These are phyloP conservation scores for Phyllostomus discolor DNA, from an alignment of 2,113 vertebrate species.

Conservation along the genomic window DNA sequence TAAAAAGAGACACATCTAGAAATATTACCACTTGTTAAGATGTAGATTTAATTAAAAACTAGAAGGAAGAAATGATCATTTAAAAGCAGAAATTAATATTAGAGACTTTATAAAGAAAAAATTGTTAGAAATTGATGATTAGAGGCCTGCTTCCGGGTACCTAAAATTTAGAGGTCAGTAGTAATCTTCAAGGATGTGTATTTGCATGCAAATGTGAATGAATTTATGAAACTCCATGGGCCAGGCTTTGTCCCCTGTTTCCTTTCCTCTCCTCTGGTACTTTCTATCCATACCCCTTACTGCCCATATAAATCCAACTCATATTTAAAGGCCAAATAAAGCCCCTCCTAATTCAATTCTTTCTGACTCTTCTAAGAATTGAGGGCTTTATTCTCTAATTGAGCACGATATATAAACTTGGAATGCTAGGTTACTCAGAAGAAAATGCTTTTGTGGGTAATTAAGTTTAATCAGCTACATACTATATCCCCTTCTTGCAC, in stretches of 20 bases:
- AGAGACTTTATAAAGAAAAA: neutral
- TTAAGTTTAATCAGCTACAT: neutral
- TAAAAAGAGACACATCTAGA: neutral
- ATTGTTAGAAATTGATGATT: neutral
- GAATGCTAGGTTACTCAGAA: neutral
- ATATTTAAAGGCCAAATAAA: neutral
- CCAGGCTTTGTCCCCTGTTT: neutral
- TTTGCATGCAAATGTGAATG: neutral
- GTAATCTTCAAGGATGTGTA: neutral
- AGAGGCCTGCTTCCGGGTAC: neutral
- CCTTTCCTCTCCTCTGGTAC: neutral
- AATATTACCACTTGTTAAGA: neutral
- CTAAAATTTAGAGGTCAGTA: neutral
- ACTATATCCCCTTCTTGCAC: neutral
- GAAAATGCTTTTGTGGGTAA: neutral
- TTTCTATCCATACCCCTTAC: neutral
- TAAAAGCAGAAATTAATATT: neutral
- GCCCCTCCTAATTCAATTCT: neutral
- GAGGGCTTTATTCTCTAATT: neutral
- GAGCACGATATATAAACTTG: neutral
- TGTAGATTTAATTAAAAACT: neutral
- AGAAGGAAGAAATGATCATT: neutral
- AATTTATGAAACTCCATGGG: neutral
- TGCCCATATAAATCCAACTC: neutral
- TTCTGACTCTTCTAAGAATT: neutral